Evolutionary conservation across 1,140 invertebrate genomes (phyloP).

Genomic region (Carposina sasakii): DNA sequence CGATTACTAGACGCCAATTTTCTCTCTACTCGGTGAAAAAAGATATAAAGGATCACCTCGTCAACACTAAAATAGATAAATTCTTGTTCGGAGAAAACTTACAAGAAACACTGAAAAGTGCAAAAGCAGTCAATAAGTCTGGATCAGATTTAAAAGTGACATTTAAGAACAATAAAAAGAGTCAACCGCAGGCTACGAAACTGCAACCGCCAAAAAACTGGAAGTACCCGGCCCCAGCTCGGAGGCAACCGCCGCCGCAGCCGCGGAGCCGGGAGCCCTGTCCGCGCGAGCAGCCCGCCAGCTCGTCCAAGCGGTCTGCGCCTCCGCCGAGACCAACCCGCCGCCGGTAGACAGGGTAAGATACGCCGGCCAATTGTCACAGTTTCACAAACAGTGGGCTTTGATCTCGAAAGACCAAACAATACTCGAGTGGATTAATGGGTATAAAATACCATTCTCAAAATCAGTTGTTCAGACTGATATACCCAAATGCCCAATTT

Average conservation of each 20-base stretch:
- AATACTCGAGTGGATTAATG: background rate
- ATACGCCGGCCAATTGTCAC: background rate
- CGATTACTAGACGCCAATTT: background rate
- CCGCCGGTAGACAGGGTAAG: background rate
- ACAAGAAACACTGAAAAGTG: background rate
- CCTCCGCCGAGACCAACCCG: background rate
- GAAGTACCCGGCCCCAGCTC: background rate
- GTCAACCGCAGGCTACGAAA: background rate
- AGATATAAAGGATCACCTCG: background rate
- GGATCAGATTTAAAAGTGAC: background rate
- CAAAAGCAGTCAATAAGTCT: conserved; percentile 4
- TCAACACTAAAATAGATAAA: background rate
- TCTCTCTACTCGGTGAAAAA: background rate
- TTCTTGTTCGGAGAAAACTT: conserved; percentile 1
- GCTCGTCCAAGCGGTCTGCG: background rate
- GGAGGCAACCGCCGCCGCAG: background rate
- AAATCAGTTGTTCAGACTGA: background rate
- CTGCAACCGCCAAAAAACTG: background rate
- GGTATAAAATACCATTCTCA: conserved; percentile 4
- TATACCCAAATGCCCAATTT: background rate
- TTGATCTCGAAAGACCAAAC: background rate
- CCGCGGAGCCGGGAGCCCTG: background rate
- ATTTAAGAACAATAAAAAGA: background rate
- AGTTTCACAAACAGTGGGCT: background rate
- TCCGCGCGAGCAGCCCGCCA: background rate